These are phyloP conservation scores for Aphis gossypii DNA, from an alignment of 1,140 invertebrate genomes.

Conservation along the genomic window DNA sequence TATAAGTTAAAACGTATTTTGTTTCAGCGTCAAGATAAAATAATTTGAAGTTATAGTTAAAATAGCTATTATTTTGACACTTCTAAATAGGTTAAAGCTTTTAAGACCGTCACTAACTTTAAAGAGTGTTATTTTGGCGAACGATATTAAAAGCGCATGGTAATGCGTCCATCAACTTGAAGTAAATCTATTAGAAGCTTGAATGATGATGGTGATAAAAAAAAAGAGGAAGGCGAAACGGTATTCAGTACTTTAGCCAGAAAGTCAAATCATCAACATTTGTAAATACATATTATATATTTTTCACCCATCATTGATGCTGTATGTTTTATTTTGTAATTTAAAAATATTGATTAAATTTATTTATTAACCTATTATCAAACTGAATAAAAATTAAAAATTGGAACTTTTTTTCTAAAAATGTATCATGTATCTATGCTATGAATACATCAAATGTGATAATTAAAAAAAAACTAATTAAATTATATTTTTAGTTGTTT, in stretches of 20 bases:
- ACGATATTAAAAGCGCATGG: background rate
- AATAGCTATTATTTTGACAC: background rate
- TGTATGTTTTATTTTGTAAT: background rate
- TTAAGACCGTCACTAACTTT: background rate
- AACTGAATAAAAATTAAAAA: background rate
- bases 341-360: background rate
- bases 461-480: background rate
- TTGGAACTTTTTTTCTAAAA: background rate
- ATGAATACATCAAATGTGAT: background rate
- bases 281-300: background rate
- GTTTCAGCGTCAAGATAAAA: background rate
- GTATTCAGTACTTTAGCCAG: background rate
- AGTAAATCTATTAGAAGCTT: background rate
- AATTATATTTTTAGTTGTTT: background rate
- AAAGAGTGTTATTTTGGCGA: background rate
- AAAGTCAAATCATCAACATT: background rate
- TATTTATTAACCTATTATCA: background rate
- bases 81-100: conserved; percentile 11
- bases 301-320: background rate
- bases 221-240: background rate
- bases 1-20: background rate
- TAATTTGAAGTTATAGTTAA: background rate
- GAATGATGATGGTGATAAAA: background rate
- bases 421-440: background rate
- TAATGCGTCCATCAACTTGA: background rate